A percentile compares a stretch with the other conserved stretches of the same genome.
phyloP scores from a whole-genome alignment of 2,797 vertebrate genomes.

The Pteropus rufus region DNA sequence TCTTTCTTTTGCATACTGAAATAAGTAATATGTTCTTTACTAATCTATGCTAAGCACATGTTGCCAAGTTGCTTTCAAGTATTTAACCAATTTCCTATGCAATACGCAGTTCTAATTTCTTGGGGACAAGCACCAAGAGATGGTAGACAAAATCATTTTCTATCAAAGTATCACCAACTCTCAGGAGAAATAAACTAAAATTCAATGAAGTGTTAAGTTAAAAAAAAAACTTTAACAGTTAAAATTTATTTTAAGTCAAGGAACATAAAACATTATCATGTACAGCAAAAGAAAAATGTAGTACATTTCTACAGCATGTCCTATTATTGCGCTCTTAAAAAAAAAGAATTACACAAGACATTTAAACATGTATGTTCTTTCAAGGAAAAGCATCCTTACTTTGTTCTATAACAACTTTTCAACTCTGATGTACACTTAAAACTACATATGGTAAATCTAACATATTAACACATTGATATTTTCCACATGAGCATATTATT shows the following conservation, averaged over 20 bases:
- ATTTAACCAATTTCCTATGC: conserved; percentile 37
- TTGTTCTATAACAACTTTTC: neutral
- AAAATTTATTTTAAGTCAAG: neutral
- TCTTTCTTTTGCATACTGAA: conserved; percentile 9
- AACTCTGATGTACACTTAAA: neutral
- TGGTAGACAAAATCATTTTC: neutral
- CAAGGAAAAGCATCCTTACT: neutral
- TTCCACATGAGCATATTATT: neutral
- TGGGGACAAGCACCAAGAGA: neutral
- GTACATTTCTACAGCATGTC: neutral
- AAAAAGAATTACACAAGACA: neutral
- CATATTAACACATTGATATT: neutral
- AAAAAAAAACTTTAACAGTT: neutral
- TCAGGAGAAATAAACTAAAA: neutral
- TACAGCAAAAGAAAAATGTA: neutral
- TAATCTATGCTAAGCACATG: neutral
- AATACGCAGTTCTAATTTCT: neutral
- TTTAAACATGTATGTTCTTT: neutral
- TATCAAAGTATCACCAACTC: neutral
- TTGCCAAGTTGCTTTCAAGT: neutral
- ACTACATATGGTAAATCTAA: neutral
- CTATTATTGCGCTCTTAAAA: neutral
- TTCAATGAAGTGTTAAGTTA: neutral
- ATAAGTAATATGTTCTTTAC: conserved; percentile 28
- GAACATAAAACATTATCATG: neutral